Conservation (phyloP, 2,797 vertebrate genomes). For the Urosaurus nigricauda region DNA sequence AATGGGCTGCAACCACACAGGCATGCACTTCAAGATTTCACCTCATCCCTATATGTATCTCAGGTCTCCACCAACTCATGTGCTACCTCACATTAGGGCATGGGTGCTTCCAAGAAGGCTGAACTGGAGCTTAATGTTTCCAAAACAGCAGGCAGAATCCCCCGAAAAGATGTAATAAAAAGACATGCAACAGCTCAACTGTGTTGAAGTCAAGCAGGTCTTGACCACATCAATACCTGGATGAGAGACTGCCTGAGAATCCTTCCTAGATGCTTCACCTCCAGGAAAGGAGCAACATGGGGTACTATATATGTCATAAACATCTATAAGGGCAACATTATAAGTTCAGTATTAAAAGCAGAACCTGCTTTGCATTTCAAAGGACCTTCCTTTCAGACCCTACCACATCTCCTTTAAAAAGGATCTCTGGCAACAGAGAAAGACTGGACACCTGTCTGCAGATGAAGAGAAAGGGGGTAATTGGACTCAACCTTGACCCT, state of each 20-base stretch:
- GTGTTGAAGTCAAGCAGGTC: neutral
- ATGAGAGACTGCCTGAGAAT: too few relatives aligned
- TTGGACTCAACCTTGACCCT: too few relatives aligned
- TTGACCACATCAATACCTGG: neutral
- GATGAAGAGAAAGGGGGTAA: neutral
- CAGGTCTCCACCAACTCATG: too few relatives aligned
- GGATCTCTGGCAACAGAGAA: neutral
- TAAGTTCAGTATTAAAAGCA: neutral
- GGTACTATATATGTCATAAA: neutral
- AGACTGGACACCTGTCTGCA: neutral
- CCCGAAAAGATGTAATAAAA: neutral
- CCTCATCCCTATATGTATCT: neutral
- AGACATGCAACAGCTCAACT: neutral
- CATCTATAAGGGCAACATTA: neutral
- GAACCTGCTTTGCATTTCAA: conserved; percentile 8
- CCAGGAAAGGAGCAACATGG: neutral
- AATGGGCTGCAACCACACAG: neutral
- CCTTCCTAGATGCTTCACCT: neutral
- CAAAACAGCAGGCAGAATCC: neutral
- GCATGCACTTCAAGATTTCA: neutral
- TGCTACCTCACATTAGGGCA: neutral
- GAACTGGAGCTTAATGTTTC: neutral
- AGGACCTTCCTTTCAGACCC: neutral
- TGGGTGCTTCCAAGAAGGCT: neutral
- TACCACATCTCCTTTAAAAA: neutral